phyloP scores from a whole-genome alignment of 2,888 invertebrate species.

The Tetranychus truncatus region DNA sequence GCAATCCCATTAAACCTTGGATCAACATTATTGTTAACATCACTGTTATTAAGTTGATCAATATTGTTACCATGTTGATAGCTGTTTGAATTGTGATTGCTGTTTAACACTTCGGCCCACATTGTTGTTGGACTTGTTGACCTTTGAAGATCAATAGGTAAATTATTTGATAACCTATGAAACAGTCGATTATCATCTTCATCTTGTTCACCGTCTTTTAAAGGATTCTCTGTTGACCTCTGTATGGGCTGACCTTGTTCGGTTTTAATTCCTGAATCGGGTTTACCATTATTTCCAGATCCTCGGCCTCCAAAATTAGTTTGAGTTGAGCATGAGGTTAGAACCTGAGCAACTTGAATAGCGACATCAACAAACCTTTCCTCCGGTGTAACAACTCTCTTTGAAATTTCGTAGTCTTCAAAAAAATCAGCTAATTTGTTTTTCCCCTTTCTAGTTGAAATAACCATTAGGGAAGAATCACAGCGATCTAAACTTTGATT shows the following conservation, averaged over 20 bases:
- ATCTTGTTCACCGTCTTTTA: background rate
- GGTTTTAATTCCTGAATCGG: background rate
- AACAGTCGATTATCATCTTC: background rate
- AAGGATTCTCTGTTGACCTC: background rate
- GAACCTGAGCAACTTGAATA: slow-evolving; percentile 5
- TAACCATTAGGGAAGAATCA: background rate
- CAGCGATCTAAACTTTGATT: background rate
- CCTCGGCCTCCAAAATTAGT: background rate
- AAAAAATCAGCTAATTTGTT: background rate
- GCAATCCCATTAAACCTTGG: background rate
- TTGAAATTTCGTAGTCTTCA: background rate
- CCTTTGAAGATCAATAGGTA: background rate
- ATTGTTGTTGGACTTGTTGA: background rate
- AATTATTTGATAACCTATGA: background rate
- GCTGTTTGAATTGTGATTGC: no score
- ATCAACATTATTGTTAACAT: background rate
- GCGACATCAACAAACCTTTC: background rate
- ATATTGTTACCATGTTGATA: no score
- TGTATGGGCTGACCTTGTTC: no score
- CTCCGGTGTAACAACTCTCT: background rate
- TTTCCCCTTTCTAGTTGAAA: background rate
- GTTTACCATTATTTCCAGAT: background rate
- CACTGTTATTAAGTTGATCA: background rate
- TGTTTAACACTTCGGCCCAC: background rate
- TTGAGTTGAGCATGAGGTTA: slow-evolving; percentile 1